Evolutionary conservation across 2,888 invertebrate species (phyloP).

Genomic region (Platyscelio sp.): DNA sequence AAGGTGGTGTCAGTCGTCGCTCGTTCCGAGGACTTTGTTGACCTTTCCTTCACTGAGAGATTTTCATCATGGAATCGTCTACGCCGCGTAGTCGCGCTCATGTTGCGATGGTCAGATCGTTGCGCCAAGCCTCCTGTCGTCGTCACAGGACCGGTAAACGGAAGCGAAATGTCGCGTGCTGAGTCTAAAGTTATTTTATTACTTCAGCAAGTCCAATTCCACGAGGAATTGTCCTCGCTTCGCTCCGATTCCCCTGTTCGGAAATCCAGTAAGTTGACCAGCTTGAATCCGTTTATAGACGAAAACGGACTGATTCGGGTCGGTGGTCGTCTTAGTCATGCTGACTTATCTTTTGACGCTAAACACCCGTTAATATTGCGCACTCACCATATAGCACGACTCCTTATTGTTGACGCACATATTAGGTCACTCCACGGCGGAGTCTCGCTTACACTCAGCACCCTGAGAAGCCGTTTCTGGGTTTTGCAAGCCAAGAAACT

Average conservation of each 20-base stretch:
- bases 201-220: neutral
- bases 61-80: no score
- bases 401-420: neutral
- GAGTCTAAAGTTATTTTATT: neutral
- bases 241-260: neutral
- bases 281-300: slow-evolving; percentile 4
- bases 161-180: no score
- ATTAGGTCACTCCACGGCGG: neutral
- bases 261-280: neutral
- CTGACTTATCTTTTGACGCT: neutral
- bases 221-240: no score
- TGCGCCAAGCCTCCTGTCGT: no score
- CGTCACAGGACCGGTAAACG: no score
- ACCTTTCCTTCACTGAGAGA: no score
- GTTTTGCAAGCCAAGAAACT: neutral
- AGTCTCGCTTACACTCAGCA: neutral
- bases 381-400: neutral
- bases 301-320: neutral
- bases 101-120: no score
- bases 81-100: no score
- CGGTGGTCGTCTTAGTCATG: neutral
- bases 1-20: neutral
- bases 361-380: neutral
- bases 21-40: no score
- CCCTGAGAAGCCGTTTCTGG: neutral